Evolutionary conservation across 53 echinoderm and acorn worm genomes (phyloP).

Genomic region (Pentamera pediparva): DNA sequence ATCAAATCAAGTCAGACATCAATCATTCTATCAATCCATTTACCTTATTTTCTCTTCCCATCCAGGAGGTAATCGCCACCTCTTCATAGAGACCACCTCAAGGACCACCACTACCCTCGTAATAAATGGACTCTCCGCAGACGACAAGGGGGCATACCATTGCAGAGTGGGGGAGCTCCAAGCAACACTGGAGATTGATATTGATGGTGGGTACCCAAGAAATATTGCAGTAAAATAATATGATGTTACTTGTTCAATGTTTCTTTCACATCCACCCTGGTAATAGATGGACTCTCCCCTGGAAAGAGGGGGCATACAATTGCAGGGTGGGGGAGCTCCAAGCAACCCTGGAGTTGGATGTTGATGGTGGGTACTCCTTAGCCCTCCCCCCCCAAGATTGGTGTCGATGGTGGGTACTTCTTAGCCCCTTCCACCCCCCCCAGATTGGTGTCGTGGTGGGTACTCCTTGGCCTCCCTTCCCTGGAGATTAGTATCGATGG

Average conservation of each 20-base stretch:
- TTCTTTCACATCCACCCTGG: too few species aligned
- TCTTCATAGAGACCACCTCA: conserved; percentile 47
- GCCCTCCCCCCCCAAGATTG: too few species aligned
- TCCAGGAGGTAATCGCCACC: conserved; percentile 46
- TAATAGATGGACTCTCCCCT: not conserved
- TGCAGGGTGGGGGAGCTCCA: not conserved
- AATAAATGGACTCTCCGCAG: conserved; percentile 24
- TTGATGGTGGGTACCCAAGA: conserved; percentile 21
- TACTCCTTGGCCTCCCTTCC: too few species aligned
- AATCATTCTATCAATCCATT: not conserved
- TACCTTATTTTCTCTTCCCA: not conserved
- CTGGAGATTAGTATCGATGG: too few species aligned
- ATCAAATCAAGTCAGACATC: too few species aligned
- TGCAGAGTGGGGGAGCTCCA: conserved; percentile 46
- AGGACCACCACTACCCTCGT: conserved; percentile 44
- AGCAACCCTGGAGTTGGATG: not conserved
- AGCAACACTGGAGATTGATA: conserved; percentile 32
- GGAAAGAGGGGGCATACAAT: not conserved
- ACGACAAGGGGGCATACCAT: conserved; percentile 44
- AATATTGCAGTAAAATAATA: too few species aligned
- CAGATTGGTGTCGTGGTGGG: too few species aligned
- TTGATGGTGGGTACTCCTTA: not conserved
- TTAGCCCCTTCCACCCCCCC: too few species aligned
- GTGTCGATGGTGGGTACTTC: too few species aligned
- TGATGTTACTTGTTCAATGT: too few species aligned